Conservation (phyloP, 1,140 invertebrate species). For the Ectropis grisescens region DNA sequence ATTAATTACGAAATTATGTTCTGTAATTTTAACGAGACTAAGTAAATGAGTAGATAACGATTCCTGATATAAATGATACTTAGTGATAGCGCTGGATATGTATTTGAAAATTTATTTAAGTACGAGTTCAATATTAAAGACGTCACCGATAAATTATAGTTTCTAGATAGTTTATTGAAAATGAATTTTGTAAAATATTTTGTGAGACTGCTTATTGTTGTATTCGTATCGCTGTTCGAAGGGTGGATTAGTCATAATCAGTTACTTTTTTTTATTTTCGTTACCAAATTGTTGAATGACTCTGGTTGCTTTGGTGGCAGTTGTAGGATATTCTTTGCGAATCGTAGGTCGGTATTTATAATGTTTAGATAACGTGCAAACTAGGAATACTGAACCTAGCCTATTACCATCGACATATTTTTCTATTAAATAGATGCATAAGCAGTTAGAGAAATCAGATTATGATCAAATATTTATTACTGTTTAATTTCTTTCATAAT, state of each 20-base stretch:
- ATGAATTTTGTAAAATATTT: constrained; percentile 64
- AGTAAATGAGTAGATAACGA: constrained; percentile 62
- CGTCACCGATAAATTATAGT: constrained; percentile 55
- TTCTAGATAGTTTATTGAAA: constrained; percentile 64
- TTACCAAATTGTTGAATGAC: constrained; percentile 67
- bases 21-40: constrained; percentile 65
- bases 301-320: constrained; percentile 59
- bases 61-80: constrained; percentile 64
- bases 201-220: constrained; percentile 68
- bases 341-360: too few relatives aligned
- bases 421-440: constrained; percentile 22
- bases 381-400: too few relatives aligned
- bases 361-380: too few relatives aligned
- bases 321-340: constrained; percentile 29
- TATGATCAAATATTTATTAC: constrained; percentile 68
- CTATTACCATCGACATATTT: constrained; percentile 32
- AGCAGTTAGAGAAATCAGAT: constrained; percentile 24
- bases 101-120: constrained; percentile 60
- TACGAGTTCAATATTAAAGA: constrained; percentile 48
- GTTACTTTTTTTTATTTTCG: constrained; percentile 61
- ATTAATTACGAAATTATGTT: constrained; percentile 65
- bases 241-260: constrained; percentile 45
- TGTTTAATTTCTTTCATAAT: constrained; percentile 62
- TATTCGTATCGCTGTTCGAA: constrained; percentile 59
- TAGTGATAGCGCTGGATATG: constrained; percentile 57